Percentiles rank a stretch among this genome's conserved stretches.
These are phyloP conservation scores for Nycticorax nycticorax DNA, from an alignment of 2,113 vertebrate species.

Conservation along the genomic window DNA sequence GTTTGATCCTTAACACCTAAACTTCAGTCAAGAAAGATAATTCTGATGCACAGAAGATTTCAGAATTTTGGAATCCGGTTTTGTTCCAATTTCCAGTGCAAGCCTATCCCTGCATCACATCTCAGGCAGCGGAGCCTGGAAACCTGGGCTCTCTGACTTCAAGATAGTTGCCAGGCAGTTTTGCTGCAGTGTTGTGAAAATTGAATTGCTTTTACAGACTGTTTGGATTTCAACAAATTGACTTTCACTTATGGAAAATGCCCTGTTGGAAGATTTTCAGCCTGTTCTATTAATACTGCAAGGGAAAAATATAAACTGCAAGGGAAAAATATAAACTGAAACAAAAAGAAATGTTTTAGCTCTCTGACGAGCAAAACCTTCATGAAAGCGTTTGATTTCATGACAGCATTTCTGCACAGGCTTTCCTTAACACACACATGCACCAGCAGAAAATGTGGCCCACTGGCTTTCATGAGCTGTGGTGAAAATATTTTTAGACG, in stretches of 20 bases:
- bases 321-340: not conserved
- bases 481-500: not conserved
- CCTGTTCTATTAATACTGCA: not conserved
- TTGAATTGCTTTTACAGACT: not conserved
- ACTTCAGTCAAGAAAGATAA: not conserved
- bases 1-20: not conserved
- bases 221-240: not conserved
- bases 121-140: not conserved
- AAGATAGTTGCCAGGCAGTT: not conserved
- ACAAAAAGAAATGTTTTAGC: not conserved
- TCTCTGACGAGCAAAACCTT: not conserved
- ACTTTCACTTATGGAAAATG: not conserved
- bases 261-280: not conserved
- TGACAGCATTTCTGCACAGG: not conserved
- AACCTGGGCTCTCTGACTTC: not conserved
- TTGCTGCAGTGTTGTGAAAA: not conserved
- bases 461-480: not conserved
- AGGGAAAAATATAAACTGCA: not conserved
- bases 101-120: not conserved
- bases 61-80: not conserved
- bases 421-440: not conserved
- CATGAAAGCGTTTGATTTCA: not conserved
- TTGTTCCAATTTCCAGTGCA: not conserved
- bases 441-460: not conserved
- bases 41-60: not conserved